These are phyloP conservation scores for Procavia capensis DNA, from an alignment of 2,113 vertebrate genomes.

Conservation along the genomic window DNA sequence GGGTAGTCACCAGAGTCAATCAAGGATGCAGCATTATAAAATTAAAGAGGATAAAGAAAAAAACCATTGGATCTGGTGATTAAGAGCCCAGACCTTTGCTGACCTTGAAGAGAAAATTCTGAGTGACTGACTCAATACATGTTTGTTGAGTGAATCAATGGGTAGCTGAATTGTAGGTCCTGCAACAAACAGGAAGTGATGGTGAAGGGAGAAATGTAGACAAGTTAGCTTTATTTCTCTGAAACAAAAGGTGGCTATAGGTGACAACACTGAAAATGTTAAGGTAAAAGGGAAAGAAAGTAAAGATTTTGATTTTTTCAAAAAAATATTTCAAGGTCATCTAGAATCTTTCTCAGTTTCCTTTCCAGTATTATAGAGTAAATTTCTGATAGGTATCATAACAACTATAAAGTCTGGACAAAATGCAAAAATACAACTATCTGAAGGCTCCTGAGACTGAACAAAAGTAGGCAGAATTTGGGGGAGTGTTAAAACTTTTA, in stretches of 20 bases:
- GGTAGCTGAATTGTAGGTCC: not conserved
- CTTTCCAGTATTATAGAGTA: constrained; percentile 31
- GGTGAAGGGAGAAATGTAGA: not conserved
- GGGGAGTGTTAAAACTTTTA: not conserved
- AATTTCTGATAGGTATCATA: constrained; percentile 21
- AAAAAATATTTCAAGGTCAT: constrained; percentile 38
- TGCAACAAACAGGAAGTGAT: constrained; percentile 14
- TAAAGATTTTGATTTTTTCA: not conserved
- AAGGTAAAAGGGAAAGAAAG: constrained; percentile 49
- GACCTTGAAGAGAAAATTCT: constrained; percentile 26
- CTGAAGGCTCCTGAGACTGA: no score
- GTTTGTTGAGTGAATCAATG: constrained; percentile 11
- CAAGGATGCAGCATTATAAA: constrained; percentile 7
- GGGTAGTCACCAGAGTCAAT: not conserved
- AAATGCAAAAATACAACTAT: not conserved
- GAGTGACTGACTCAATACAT: not conserved
- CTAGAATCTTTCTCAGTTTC: constrained; percentile 44
- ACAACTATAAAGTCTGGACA: constrained; percentile 33
- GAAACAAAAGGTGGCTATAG: constrained; percentile 32
- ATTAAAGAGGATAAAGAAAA: constrained; percentile 30
- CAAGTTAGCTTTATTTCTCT: not conserved
- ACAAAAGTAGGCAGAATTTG: no score
- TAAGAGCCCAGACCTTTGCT: constrained; percentile 42
- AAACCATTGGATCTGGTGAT: constrained; percentile 44
- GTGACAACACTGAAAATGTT: constrained; percentile 10